Base-by-base conservation (phyloP, 2,113 vertebrate species). In the Tringa solitaria region DNA sequence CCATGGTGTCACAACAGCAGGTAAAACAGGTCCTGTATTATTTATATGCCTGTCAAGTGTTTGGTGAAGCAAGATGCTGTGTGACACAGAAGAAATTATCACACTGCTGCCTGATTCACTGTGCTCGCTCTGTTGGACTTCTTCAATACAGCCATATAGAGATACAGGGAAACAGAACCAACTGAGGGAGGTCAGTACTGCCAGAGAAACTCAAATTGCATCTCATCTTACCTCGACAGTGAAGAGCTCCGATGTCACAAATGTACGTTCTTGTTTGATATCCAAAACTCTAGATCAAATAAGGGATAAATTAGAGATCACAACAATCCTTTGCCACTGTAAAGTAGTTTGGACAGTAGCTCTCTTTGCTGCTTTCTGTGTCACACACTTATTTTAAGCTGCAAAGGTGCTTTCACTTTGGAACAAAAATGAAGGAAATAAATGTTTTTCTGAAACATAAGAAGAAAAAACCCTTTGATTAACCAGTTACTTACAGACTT, bases 181-280 rank as follows among this genome's bases (percentile, higher is more conserved):
- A 57, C 3, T 21, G 33, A 32, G 33, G 32, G 41, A 69, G 41
- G n/a, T 6, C 56, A 64, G 33, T 33, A 27, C 22, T 43, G 13
- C 51, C 3, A 32, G 28, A 90, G 50, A 56, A 57, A 63, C 6
- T 16, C 35, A 27, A 93, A 78, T 3, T 19, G 8, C 21, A 37
- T 35, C 43, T 87, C 74, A 8, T 50, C 98, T 98, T 98, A 99
- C 99, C 98, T 99, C 94, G 1, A 98, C 91, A 48, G 98, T 98
- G 96, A 99, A 99, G 77, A 99, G 98, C 61, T 99, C 98, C 21
- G 98, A 97, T 5, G 97, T 98, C 96, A 98, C 97, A 82, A 98
- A 97, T 12, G 95, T 94, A 32, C 97, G 98, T 89, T 98, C 98
- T 96, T 99, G 98, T 94, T 98, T 98, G 92, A 99, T 97, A 53